Evolutionary conservation across 2,888 invertebrate genomes (phyloP), one percentile per base, ranked within the genome.

Genomic region (Cantharis flavilabris): DNA sequence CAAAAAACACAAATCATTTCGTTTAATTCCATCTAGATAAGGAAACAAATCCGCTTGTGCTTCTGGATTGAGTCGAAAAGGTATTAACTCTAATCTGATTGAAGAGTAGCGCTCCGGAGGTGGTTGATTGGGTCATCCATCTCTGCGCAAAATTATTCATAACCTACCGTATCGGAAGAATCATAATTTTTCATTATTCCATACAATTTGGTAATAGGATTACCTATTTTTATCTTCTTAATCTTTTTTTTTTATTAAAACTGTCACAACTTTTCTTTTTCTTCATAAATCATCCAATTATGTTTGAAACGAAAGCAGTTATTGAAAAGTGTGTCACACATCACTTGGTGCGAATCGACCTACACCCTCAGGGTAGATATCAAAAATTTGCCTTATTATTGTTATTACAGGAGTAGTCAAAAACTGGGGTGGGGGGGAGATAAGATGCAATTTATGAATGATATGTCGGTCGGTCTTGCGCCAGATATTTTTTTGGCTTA

Each of bases 121-220:
- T 82, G 81, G 83, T 77, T 84, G 85, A 87, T 86, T 85, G 86
- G 85, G 83, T 82, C 84, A 86, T 86, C 84, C 83, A 86, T 86
- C 87, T 86, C 83, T 49, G 2, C 83, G 86, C 87, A 80, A 87
- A 87, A 86, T 87, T 86, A 86, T 86, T 86, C 86, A 86, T 86
- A 86, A 84, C 79, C 76, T 77, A 30, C 20, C 63, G 71, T 75
- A 73, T 76, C 73, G 49, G 70, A 71, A 69, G 62, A 73, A 76
- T 78, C 78, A 76, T 72, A 16, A 65, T 28, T 30, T 72, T 63
- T 71, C 33, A 16, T 30, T 70, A 30, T 49, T 69, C 23, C 26
- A 26, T 69, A 71, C 13, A 62, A 49, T 20, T 23, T 49, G 28
- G 30, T 14, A 70, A 65, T 63, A 65, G 74, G 70, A 70, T 70